Conservation (phyloP, 2,888 invertebrate species). For the Bibio marci region DNA sequence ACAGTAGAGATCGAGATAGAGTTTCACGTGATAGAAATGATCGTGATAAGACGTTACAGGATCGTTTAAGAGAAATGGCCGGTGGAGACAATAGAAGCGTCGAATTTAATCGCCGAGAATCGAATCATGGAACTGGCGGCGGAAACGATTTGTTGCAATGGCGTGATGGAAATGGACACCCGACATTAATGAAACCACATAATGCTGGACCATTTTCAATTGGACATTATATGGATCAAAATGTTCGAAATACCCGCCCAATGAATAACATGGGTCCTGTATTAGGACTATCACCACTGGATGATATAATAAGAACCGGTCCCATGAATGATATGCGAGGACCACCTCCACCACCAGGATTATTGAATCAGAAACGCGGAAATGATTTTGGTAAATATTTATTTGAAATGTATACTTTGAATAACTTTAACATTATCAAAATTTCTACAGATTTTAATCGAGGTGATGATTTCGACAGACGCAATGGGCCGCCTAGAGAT, state of each 20-base stretch:
- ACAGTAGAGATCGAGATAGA: constrained; percentile 14
- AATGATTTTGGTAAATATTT: too few species aligned
- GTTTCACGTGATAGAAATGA: constrained; percentile 14
- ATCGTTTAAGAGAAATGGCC: constrained; percentile 35
- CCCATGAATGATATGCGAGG: neutral
- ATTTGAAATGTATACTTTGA: neutral
- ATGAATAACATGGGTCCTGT: constrained; percentile 7
- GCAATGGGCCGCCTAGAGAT: constrained; percentile 9
- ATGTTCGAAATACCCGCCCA: constrained; percentile 17
- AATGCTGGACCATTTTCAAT: constrained; percentile 5
- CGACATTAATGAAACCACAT: neutral
- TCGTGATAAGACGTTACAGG: constrained; percentile 29
- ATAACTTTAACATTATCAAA: too few species aligned
- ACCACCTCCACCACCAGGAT: too few species aligned
- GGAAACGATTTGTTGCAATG: constrained; percentile 9
- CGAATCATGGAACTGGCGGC: constrained; percentile 6
- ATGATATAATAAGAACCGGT: constrained; percentile 1
- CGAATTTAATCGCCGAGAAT: constrained; percentile 11
- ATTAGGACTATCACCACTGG: constrained; percentile 1
- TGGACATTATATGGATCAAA: constrained; percentile 19
- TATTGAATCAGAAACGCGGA: too few species aligned
- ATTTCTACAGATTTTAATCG: constrained; percentile 6
- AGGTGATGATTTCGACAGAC: constrained; percentile 7
- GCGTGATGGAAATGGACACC: constrained; percentile 12
- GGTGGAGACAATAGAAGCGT: constrained; percentile 25